Conservation (phyloP, 2,888 invertebrate genomes). For the Stenurella melanura region DNA sequence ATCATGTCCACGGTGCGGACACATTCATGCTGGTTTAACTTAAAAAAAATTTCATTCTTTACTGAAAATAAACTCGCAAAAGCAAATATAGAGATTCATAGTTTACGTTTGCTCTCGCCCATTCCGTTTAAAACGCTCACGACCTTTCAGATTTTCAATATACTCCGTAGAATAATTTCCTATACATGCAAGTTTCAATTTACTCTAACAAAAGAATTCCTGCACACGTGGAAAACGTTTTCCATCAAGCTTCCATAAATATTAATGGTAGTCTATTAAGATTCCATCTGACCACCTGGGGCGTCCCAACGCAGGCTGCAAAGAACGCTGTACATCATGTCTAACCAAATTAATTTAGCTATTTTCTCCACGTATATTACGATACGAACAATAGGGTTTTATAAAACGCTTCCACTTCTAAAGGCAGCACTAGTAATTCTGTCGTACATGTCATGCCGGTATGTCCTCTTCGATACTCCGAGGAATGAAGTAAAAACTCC, state of each 20-base stretch:
- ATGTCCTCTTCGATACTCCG: background rate
- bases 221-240: constrained; percentile 46
- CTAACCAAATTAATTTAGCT: constrained; percentile 50
- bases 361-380: constrained; percentile 27
- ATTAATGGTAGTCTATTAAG: constrained; percentile 61
- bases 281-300: constrained; percentile 62
- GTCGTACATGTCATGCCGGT: background rate
- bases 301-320: constrained; percentile 52
- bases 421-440: background rate
- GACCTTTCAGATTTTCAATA: constrained; percentile 7
- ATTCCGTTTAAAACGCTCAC: background rate
- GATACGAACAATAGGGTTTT: constrained; percentile 8
- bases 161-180: constrained; percentile 7
- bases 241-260: constrained; percentile 56
- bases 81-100: background rate
- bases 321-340: constrained; percentile 53
- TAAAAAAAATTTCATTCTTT: background rate
- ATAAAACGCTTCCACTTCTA: background rate
- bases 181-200: constrained; percentile 39
- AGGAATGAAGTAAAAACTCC: constrained; percentile 8
- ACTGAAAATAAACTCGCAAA: background rate
- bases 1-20: too few relatives aligned
- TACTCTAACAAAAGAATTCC: constrained; percentile 35
- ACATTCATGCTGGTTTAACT: too few relatives aligned
- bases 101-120: background rate